phyloP scores from a whole-genome alignment of 2,797 vertebrate genomes.

The Remorina albescens region DNA sequence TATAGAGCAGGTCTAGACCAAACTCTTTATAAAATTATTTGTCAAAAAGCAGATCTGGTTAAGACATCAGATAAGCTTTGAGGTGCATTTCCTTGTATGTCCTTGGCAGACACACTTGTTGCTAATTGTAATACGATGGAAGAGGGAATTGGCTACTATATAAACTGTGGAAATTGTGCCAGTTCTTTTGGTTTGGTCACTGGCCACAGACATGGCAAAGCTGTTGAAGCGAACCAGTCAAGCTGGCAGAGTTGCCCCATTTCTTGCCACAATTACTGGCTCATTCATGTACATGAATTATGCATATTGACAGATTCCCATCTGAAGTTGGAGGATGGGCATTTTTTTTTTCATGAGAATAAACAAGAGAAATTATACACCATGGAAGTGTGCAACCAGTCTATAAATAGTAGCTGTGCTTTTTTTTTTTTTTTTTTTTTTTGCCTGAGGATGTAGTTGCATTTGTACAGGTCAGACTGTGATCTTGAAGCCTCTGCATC shows the following conservation, averaged over 20 bases:
- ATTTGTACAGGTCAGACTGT: slow-evolving; percentile 81
- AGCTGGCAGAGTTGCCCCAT: slow-evolving; percentile 57
- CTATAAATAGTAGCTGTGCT: slow-evolving; percentile 82
- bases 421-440: slow-evolving; percentile 67
- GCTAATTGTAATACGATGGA: slow-evolving; percentile 33
- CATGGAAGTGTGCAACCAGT: slow-evolving; percentile 62
- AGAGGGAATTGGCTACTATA: slow-evolving; percentile 33
- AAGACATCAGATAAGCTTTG: slow-evolving; percentile 18
- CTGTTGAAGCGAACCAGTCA: slow-evolving; percentile 50
- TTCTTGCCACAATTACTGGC: slow-evolving; percentile 48
- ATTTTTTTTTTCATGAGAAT: slow-evolving; percentile 71
- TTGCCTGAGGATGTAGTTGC: slow-evolving; percentile 76
- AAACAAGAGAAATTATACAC: slow-evolving; percentile 83
- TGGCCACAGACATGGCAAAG: slow-evolving; percentile 28
- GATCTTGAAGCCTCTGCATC: slow-evolving; percentile 65
- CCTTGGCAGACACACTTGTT: slow-evolving; percentile 27
- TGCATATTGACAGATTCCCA: slow-evolving; percentile 77
- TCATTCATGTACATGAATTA: slow-evolving; percentile 72
- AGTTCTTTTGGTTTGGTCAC: slow-evolving; percentile 50
- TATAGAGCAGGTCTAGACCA: too few species aligned
- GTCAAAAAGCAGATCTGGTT: slow-evolving; percentile 8
- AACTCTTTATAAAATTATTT: too few species aligned
- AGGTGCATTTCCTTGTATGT: slow-evolving; percentile 27
- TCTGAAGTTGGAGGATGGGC: slow-evolving; percentile 72
- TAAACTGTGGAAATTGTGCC: slow-evolving; percentile 54